phyloP scores from a whole-genome alignment of 1,140 invertebrate species.

The Tigriopus japonicus region DNA sequence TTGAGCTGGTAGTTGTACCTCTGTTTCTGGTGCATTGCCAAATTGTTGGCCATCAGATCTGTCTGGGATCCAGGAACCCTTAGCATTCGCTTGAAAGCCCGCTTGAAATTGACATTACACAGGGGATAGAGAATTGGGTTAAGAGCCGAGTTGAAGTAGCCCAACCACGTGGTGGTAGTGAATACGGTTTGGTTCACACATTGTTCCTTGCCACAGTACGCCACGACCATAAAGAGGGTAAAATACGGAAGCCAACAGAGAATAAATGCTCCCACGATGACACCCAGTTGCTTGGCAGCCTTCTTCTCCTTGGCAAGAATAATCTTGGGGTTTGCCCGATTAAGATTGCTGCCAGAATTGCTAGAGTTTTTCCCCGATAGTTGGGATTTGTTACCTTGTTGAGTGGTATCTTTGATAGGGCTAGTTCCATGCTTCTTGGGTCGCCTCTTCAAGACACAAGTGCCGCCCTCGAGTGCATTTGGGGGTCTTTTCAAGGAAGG shows the following conservation, averaged over 20 bases:
- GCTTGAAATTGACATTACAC: slow-evolving; percentile 35
- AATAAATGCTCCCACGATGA: slow-evolving; percentile 43
- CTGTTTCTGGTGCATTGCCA: too few species aligned
- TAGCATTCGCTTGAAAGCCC: slow-evolving; percentile 34
- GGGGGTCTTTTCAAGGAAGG: not conserved
- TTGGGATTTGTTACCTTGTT: not conserved
- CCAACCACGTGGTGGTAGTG: slow-evolving; percentile 34
- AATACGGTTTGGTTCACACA: slow-evolving; percentile 27
- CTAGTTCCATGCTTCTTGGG: not conserved
- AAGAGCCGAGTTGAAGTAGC: slow-evolving; percentile 36
- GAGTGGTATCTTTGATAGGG: slow-evolving; percentile 3
- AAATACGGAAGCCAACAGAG: slow-evolving; percentile 45
- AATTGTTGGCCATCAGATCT: too few species aligned
- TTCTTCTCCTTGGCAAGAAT: slow-evolving; percentile 37
- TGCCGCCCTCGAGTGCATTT: slow-evolving; percentile 9
- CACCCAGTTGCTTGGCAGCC: slow-evolving; percentile 40
- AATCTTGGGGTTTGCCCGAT: slow-evolving; percentile 19
- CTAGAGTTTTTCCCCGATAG: not conserved
- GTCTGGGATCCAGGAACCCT: not conserved
- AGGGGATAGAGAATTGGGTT: slow-evolving; percentile 38
- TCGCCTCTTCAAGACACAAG: not conserved
- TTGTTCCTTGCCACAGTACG: slow-evolving; percentile 31
- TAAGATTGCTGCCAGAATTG: not conserved
- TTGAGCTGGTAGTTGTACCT: too few species aligned
- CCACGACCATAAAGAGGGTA: slow-evolving; percentile 39